Percentiles rank a stretch among this genome's conserved stretches.
Conservation (phyloP, 2,888 invertebrate genomes). For the Drosophila prolongata region DNA sequence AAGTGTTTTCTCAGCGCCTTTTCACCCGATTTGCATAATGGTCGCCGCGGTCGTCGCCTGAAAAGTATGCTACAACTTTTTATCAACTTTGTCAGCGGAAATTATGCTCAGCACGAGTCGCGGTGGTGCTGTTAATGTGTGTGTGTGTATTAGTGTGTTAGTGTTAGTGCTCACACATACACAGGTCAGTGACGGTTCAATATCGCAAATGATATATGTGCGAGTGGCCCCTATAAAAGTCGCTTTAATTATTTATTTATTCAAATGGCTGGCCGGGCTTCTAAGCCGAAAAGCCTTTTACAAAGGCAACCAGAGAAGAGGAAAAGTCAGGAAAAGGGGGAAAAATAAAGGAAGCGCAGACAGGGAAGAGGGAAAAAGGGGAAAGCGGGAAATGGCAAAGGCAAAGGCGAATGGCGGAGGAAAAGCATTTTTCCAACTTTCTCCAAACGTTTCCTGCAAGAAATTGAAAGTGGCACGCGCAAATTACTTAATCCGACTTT, state of each 20-base stretch:
- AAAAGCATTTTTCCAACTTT: constrained; percentile 32
- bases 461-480: constrained; percentile 71
- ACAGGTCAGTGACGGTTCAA: constrained; percentile 30
- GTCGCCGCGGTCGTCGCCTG: constrained; percentile 36
- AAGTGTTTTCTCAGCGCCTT: constrained; percentile 66
- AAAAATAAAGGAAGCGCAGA: constrained; percentile 1
- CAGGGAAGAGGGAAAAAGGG: neutral
- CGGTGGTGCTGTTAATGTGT: neutral
- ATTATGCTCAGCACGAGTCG: constrained; percentile 44
- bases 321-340: constrained; percentile 6
- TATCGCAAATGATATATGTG: constrained; percentile 23
- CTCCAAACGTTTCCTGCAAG: constrained; percentile 19
- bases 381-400: constrained; percentile 12
- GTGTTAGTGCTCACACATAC: neutral
- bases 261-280: constrained; percentile 46
- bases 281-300: constrained; percentile 42
- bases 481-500: constrained; percentile 77
- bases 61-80: constrained; percentile 54
- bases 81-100: constrained; percentile 63
- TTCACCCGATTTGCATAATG: constrained; percentile 73
- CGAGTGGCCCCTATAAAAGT: constrained; percentile 36
- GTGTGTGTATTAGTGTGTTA: neutral
- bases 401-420: constrained; percentile 3
- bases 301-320: constrained; percentile 15
- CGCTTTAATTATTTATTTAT: constrained; percentile 72